phyloP scores from a whole-genome alignment of 53 echinoderm and acorn worm genomes.

The Crossaster papposus region DNA sequence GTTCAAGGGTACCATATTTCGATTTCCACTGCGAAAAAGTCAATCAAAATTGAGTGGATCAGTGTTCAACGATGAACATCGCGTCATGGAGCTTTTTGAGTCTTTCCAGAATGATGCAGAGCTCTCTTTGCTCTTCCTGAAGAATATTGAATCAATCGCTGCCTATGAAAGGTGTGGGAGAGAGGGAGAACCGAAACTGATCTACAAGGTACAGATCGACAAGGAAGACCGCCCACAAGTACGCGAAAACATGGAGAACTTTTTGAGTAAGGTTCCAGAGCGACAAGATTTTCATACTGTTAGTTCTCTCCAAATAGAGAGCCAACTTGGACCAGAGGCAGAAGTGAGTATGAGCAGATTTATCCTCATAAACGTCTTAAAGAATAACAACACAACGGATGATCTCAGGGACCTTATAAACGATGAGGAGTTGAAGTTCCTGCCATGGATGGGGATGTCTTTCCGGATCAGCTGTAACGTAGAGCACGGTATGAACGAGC shows the following conservation, averaged over 20 bases:
- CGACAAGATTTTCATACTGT: neutral
- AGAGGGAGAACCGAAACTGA: neutral
- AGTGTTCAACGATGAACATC: slow-evolving; percentile 11
- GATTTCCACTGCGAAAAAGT: slow-evolving; percentile 38
- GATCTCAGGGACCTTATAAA: slow-evolving; percentile 17
- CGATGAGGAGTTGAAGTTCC: slow-evolving; percentile 58
- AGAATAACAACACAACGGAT: slow-evolving; percentile 9
- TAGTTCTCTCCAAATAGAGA: slow-evolving; percentile 22
- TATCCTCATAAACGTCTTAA: slow-evolving; percentile 35
- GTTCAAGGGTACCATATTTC: slow-evolving; percentile 52
- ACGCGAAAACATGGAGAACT: neutral
- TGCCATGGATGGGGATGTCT: slow-evolving; percentile 83
- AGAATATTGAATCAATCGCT: slow-evolving; percentile 44
- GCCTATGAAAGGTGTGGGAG: slow-evolving; percentile 21
- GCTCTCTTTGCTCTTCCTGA: slow-evolving; percentile 38
- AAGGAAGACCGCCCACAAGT: neutral
- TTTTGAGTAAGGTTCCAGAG: slow-evolving; percentile 10
- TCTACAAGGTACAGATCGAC: slow-evolving; percentile 22
- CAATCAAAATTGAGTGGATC: slow-evolving; percentile 10
- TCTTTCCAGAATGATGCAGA: slow-evolving; percentile 47
- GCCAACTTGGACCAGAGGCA: neutral
- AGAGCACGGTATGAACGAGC: neutral
- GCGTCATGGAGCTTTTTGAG: slow-evolving; percentile 31
- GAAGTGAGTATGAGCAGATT: slow-evolving; percentile 3
- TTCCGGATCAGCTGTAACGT: slow-evolving; percentile 24